Base-by-base conservation (phyloP, 2,113 vertebrate species). In the Oostethus manadensis region DNA sequence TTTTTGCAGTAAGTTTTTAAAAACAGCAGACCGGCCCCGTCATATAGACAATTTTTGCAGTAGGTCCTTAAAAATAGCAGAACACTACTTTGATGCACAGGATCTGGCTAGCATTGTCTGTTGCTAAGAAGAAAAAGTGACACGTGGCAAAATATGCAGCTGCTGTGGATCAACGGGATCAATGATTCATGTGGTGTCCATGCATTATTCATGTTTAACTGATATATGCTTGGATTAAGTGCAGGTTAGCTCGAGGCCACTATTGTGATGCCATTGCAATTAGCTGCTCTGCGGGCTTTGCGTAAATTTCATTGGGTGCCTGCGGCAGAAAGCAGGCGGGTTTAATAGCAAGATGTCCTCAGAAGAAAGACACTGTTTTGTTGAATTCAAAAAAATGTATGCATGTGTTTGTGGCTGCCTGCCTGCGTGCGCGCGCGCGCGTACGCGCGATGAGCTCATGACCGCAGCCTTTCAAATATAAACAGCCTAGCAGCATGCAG, bases 401-500 rank as follows among this genome's bases (percentile, higher is more conserved):
- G 26, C 47, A 10, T 56, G 44, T 54, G 51, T 49, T 44, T 18
- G 35, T 54, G 23, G 38, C 42, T 50, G 29, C 17, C 42, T 50
- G 29, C 17, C n/a, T 43, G 21, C 42, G 51, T 49, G 51, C 14
- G 55, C 11, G 59, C 40, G 63, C 21, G 62, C 11, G 38, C 14
- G 18, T 43, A 7, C 8, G 8, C 29, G 8, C 29, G 38, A 53
- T 80, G 78, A 76, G 60, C 69, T 71, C 69, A 76, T 69, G 16
- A 70, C 67, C 74, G 84, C 78, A 76, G 79, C 71, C 56, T 68
- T 51, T 79, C 58, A 20, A 74, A 80, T 79, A 82, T 76, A 18
- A 35, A 35, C 10, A 38, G 8, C 22, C 3, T 77, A 76, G 78
- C 60, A 65, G 56, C 57, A 68, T 8, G 9, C 8, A 20, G 22